These are phyloP conservation scores for Dendrolimus pini DNA, from an alignment of 2,888 invertebrate species.

Conservation along the genomic window DNA sequence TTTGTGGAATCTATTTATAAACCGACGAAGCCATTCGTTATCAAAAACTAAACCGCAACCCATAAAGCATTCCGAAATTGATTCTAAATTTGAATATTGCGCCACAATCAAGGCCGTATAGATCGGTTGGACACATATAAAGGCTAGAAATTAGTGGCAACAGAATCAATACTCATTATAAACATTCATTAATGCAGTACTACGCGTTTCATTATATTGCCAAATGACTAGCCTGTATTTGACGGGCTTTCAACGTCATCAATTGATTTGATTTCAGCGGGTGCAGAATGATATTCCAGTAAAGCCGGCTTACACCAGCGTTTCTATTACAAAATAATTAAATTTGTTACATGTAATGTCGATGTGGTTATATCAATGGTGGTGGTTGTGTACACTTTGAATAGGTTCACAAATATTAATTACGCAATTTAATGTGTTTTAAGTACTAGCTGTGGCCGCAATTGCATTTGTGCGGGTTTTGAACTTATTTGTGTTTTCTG, in stretches of 20 bases:
- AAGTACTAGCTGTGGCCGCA: no score
- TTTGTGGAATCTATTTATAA: no score
- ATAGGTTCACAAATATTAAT: no score
- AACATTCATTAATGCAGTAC: constrained; percentile 13
- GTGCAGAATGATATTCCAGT: neutral
- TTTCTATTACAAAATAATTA: neutral
- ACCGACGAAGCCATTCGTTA: no score
- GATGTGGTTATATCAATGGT: no score
- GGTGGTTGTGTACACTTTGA: no score
- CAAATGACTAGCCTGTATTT: neutral
- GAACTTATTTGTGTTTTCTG: no score
- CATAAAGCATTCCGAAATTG: no score
- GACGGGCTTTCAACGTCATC: neutral
- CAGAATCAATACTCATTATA: constrained; percentile 19
- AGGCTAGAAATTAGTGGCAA: constrained; percentile 10
- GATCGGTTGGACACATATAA: constrained; percentile 4
- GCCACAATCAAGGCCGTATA: neutral
- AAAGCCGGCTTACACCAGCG: neutral
- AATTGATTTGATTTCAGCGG: neutral
- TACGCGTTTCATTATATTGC: neutral
- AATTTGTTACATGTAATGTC: neutral
- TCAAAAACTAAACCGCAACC: no score
- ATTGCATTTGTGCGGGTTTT: no score
- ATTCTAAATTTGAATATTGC: neutral
- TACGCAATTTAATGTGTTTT: no score